These are phyloP conservation scores for Leptopilina boulardi DNA, from an alignment of 1,140 invertebrate species.

Conservation along the genomic window DNA sequence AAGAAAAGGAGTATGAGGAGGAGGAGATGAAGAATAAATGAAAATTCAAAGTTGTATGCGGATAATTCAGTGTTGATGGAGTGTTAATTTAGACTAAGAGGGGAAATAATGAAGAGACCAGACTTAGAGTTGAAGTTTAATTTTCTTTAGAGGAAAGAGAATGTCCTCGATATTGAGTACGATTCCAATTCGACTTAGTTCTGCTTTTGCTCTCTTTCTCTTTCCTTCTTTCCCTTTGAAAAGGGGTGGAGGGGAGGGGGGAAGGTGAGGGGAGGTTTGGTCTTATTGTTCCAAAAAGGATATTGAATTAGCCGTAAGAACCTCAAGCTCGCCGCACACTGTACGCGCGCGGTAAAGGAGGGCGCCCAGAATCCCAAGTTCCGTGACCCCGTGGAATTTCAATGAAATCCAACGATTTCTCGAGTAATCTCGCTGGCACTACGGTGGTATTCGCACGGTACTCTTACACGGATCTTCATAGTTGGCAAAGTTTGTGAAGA, in stretches of 20 bases:
- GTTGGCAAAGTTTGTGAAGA: conserved; percentile 13
- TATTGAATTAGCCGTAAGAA: conserved; percentile 44
- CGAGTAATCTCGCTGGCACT: conserved; percentile 36
- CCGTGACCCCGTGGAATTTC: conserved; percentile 40
- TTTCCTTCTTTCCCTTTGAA: not conserved
- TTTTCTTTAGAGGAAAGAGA: conserved; percentile 7
- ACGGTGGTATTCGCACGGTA: conserved; percentile 25
- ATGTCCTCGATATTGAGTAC: conserved; percentile 35
- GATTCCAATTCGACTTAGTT: conserved; percentile 36
- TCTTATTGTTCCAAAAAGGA: conserved; percentile 43
- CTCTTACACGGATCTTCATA: conserved; percentile 31
- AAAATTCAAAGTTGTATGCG: not conserved
- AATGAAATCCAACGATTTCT: conserved; percentile 43
- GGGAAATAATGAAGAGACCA: not conserved
- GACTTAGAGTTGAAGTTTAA: not conserved
- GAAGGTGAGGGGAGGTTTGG: no score
- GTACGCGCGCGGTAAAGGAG: not conserved
- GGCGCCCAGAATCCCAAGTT: conserved; percentile 3
- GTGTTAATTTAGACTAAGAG: conserved; percentile 3
- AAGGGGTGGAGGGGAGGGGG: no score
- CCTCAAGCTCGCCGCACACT: not conserved
- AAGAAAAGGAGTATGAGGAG: no score
- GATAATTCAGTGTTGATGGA: not conserved
- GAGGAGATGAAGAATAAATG: not conserved
- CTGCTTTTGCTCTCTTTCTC: not conserved